Conservation (phyloP, 2,797 vertebrate species). For the Champsocephalus esox region DNA sequence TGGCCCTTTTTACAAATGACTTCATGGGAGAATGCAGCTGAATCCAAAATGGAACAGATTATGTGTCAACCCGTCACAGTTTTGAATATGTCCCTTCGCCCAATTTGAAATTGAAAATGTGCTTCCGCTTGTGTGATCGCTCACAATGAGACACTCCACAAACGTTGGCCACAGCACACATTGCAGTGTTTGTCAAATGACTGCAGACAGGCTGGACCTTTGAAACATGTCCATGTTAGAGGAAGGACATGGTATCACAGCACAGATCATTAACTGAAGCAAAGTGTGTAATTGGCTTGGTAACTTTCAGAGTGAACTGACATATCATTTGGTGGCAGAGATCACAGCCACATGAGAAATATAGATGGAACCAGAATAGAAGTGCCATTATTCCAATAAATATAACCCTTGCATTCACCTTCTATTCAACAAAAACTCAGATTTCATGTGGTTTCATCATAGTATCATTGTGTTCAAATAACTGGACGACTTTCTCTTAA, state of each 20-base stretch:
- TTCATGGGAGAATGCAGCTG: slow-evolving; percentile 63
- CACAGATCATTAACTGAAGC: slow-evolving; percentile 71
- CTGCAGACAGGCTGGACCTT: slow-evolving; percentile 60
- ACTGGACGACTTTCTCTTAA: slow-evolving; percentile 57
- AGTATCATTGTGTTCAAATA: slow-evolving; percentile 73
- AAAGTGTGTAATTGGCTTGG: slow-evolving; percentile 64
- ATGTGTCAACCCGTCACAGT: slow-evolving; percentile 56
- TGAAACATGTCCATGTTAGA: slow-evolving; percentile 49
- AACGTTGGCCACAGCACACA: slow-evolving; percentile 40
- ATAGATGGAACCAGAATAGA: slow-evolving; percentile 62
- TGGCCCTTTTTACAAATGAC: slow-evolving; percentile 53
- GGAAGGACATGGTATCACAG: slow-evolving; percentile 57
- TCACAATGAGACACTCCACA: slow-evolving; percentile 55
- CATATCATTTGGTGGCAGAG: slow-evolving; percentile 52
- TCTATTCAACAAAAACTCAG: slow-evolving; percentile 66
- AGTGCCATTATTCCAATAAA: slow-evolving; percentile 78
- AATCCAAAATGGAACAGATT: slow-evolving; percentile 63
- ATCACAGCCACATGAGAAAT: slow-evolving; percentile 78
- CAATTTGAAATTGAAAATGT: slow-evolving; percentile 69
- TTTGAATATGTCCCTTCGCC: slow-evolving; percentile 58
- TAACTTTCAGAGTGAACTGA: slow-evolving; percentile 68
- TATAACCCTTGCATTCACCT: slow-evolving; percentile 65
- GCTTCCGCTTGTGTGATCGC: slow-evolving; percentile 58
- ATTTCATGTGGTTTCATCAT: slow-evolving; percentile 81
- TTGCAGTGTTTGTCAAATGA: slow-evolving; percentile 65